These are phyloP conservation scores for Alligator mississippiensis DNA, from an alignment of 2,113 vertebrate species.

Conservation along the genomic window DNA sequence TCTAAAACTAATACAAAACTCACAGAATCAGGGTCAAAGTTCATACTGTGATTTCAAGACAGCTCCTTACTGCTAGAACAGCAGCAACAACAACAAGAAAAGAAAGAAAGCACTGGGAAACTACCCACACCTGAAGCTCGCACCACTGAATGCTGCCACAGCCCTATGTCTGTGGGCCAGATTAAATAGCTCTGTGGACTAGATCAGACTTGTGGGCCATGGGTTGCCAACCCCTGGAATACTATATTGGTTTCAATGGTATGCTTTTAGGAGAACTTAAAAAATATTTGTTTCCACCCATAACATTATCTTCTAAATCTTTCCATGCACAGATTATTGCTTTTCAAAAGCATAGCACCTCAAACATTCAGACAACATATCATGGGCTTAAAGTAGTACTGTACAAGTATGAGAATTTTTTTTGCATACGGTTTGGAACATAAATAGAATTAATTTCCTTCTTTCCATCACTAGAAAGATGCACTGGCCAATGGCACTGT, in stretches of 20 bases:
- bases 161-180: too few relatives aligned
- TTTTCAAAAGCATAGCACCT: not conserved
- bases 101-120: too few relatives aligned
- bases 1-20: slow-evolving; percentile 66
- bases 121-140: too few relatives aligned
- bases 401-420: not conserved
- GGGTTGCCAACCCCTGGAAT: too few relatives aligned
- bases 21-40: slow-evolving; percentile 58
- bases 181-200: too few relatives aligned
- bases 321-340: not conserved
- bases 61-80: not conserved
- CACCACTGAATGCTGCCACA: too few relatives aligned
- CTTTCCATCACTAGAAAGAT: not conserved
- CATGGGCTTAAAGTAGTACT: not conserved
- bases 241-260: not conserved
- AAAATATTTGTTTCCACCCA: not conserved
- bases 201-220: too few relatives aligned
- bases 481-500: not conserved
- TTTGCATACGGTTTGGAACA: not conserved
- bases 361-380: not conserved
- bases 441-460: not conserved
- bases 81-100: not conserved
- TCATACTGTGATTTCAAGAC: slow-evolving; percentile 52
- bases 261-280: not conserved
- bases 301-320: not conserved